Conservation (phyloP, 2,888 invertebrate species). For the Philereme transversata region DNA sequence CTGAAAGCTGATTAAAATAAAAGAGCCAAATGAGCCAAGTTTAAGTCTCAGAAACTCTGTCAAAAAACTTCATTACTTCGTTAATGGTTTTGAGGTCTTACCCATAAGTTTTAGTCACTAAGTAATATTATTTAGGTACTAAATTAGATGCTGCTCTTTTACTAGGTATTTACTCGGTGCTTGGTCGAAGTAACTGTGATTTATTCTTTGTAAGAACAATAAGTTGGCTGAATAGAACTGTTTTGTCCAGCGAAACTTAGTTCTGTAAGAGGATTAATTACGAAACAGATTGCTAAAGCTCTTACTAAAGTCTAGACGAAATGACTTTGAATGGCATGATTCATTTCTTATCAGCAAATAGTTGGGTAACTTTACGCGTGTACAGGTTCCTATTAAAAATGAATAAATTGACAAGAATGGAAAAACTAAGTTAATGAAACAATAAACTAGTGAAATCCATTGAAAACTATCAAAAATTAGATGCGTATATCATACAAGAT, state of each 20-base stretch:
- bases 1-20: conserved; percentile 1
- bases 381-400: too few species aligned
- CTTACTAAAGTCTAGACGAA: conserved; percentile 6
- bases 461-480: too few species aligned
- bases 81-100: neutral
- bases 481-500: too few species aligned
- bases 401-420: too few species aligned
- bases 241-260: conserved; percentile 8
- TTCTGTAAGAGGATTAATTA: conserved; percentile 17
- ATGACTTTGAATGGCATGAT: neutral
- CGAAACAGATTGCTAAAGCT: conserved; percentile 3
- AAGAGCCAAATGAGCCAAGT: neutral
- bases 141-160: too few species aligned
- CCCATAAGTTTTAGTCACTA: conserved; percentile 5
- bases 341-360: neutral
- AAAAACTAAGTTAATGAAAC: too few species aligned
- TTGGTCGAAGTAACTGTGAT: neutral
- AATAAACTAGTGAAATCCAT: too few species aligned
- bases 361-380: too few species aligned
- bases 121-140: neutral
- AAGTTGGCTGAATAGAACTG: too few species aligned
- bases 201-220: neutral
- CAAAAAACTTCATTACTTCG: conserved; percentile 11
- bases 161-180: neutral
- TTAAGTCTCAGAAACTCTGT: neutral